A percentile compares a stretch with the other conserved stretches of the same genome.
Evolutionary conservation across 2,113 vertebrate species (phyloP).

Genomic region (Butorides virescens): DNA sequence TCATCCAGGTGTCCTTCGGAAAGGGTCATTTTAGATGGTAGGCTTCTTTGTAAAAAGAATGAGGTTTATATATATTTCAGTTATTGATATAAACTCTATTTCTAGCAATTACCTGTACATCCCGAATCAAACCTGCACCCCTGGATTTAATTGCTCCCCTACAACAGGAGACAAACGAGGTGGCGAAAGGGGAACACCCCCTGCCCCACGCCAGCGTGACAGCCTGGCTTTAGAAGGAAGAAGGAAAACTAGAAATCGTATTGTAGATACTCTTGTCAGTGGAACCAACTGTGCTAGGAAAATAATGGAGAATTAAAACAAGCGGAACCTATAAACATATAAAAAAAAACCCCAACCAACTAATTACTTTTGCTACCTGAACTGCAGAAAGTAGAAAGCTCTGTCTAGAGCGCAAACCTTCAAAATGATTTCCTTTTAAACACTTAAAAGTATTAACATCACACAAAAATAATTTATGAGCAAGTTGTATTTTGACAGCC

Average conservation of each 20-base stretch:
- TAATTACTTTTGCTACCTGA: neutral
- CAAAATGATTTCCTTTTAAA: neutral
- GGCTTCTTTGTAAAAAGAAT: neutral
- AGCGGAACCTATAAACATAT: neutral
- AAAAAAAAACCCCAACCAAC: neutral
- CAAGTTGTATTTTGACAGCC: neutral
- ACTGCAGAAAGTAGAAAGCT: neutral
- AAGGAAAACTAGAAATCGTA: neutral
- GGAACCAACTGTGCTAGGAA: neutral
- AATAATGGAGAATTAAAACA: neutral
- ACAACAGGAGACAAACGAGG: neutral
- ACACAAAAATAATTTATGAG: neutral
- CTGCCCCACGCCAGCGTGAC: fast-evolving
- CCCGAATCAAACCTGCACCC: neutral
- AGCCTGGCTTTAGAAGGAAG: neutral
- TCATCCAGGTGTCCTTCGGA: neutral
- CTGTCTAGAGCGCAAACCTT: fast-evolving
- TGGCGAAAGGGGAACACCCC: neutral
- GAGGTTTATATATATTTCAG: neutral
- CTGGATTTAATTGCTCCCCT: neutral
- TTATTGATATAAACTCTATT: neutral
- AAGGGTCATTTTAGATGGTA: neutral
- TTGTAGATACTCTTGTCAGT: neutral
- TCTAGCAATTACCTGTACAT: neutral
- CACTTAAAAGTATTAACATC: neutral